Base-by-base conservation (phyloP, 2,888 invertebrate species). In the Torymus tubicola region DNA sequence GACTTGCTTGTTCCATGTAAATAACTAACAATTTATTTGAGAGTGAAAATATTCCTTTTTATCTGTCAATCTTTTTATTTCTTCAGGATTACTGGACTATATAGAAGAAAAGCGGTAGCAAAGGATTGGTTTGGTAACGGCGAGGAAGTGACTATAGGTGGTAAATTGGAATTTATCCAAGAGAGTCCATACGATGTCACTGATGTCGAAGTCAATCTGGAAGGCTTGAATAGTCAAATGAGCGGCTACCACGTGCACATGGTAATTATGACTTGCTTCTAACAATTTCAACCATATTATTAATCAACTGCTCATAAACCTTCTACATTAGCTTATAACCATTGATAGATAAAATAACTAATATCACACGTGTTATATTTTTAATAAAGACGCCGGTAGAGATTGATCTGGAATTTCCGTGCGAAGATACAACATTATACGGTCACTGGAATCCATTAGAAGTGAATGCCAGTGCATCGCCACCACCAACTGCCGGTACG, bases 71-170 rank as follows among this genome's bases (percentile, higher is more conserved):
- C 3, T 31, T 5, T 31, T 0, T 31, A 63, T 68, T 14, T 31
- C 4, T 91, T 11, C 87, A 97, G 97, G 77, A 94, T 97, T 83
- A 93, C 93, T 73, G 94, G 95, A 0, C 92, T 95, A 10, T 95
- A 95, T 86, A 93, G 96, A 10, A 93, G 96, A 79, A 97, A 97
- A 91, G 96, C 95, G 0, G 96, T 97, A 0, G 95, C 94, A 0
- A 95, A 94, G 86, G 96, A 97, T 87, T 97, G 97, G 97, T 96
- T 96, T 90, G 95, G 96, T 5, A 97, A 97, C 90, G 96, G 96
- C 0, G 93, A 93, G 80, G 90, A 91, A 0, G 90, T 94, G 57
- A 90, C 93, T 0, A 92, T 96, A 21, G 93, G 92, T 86, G 97
- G 97, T 12, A 94, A 94, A 90, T 90, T 97, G 24, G 97, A 97